These are phyloP conservation scores for Apodemia zela DNA, from an alignment of 2,888 invertebrate species.

Conservation along the genomic window DNA sequence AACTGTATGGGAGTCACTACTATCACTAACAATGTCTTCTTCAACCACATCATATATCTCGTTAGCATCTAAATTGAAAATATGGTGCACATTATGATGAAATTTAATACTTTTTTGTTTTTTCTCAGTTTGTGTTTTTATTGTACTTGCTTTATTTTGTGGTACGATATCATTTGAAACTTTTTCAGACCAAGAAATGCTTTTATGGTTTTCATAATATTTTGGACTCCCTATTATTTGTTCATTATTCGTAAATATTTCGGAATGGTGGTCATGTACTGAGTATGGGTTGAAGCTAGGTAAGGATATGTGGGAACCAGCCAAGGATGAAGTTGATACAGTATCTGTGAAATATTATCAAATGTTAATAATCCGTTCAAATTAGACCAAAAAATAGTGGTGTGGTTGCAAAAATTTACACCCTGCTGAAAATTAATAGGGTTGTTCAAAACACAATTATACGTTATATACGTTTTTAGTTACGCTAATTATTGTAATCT, in stretches of 20 bases:
- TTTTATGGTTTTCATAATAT: not conserved
- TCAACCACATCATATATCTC: not conserved
- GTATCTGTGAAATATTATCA: not conserved
- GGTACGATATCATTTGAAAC: not conserved
- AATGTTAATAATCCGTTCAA: no score
- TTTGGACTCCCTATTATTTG: not conserved
- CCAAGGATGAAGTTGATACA: not conserved
- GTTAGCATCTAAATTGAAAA: not conserved
- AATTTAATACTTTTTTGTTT: not conserved
- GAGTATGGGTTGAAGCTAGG: not conserved
- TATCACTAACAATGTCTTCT: not conserved
- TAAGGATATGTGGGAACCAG: slow-evolving; percentile 5
- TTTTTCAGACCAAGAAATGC: not conserved
- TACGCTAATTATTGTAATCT: no score
- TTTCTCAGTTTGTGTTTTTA: not conserved
- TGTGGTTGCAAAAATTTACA: no score
- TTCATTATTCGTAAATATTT: not conserved
- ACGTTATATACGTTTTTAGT: no score
- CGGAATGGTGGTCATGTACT: slow-evolving; percentile 1
- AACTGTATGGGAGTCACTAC: not conserved
- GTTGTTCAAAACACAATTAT: no score
- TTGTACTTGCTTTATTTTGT: not conserved
- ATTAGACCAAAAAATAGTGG: no score
- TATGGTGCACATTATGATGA: not conserved
- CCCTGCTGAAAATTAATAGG: no score